Base-by-base conservation (phyloP, 2,113 vertebrate genomes). In the Neopipo cinnamomea region DNA sequence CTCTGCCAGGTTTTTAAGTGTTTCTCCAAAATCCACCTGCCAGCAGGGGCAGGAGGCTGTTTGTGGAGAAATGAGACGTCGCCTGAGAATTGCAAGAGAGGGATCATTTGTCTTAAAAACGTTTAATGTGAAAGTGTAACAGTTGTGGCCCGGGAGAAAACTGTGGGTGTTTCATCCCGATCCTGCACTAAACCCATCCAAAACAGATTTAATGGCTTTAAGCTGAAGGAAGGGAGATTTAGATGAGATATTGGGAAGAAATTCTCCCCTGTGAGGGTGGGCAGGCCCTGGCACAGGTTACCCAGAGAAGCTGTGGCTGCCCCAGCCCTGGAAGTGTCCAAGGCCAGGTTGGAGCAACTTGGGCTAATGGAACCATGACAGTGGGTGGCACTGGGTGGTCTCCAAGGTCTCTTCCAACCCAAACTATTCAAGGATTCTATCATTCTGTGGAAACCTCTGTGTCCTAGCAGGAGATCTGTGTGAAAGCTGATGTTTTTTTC, bases 41-140 rank as follows among this genome's bases (percentile, higher is more conserved):
- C 52, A 91, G 84, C n/a, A 4, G 56, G 74, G 71, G 72, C 1
- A 0, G 41, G 79, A 41, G 46, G 39, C 49, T 28, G 27, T 17
- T 66, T 3, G 4, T 19, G 56, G 28, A n/a, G 39, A 65, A 35
- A 35, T 1, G 59, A 56, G 68, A 17, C 0, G 7, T 5, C 1
- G 0, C 39, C 22, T 5, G 59, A n/a, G 72, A 42, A 17, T 20
- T 21, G 16, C 24, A 11, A 24, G 30, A n/a, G 39, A 31, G 10
- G 23, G 49, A 14, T 53, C 3, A 0, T n/a, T 71, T n/a, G 17
- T 14, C 55, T 85, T n/a, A 15, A 59, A 71, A 65, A 49, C 53
- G 5, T 25, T 11, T 31, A 9, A 24, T 6, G 39, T 10, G 37
- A 50, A 47, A 47, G 37, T 3, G n/a, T 21, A 63, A 39, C n/a